Evolutionary conservation across 2,113 vertebrate genomes (phyloP).

Genomic region (Coregonus clupeaformis): DNA sequence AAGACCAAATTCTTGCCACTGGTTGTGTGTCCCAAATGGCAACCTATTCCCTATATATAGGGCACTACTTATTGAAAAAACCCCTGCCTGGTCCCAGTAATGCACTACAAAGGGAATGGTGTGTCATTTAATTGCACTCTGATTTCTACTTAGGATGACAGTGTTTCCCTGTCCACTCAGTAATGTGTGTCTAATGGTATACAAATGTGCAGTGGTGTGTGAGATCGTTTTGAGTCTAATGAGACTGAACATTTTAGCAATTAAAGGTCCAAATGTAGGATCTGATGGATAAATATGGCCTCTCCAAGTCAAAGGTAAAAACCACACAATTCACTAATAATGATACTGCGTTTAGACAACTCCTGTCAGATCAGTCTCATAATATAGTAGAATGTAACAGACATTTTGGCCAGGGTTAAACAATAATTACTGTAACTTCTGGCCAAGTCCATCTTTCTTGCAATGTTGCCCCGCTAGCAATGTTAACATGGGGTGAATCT

Average conservation of each 20-base stretch:
- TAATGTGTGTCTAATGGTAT: constrained; percentile 29
- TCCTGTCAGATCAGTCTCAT: neutral
- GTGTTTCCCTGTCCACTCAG: constrained; percentile 45
- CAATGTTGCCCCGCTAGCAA: neutral
- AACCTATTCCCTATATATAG: too few relatives aligned
- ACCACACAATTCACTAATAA: neutral
- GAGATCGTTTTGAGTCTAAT: constrained; percentile 32
- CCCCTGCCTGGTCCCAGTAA: too few relatives aligned
- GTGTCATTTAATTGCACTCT: neutral
- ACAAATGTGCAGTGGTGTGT: constrained; percentile 16
- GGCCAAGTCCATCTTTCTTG: neutral
- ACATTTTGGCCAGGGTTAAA: neutral
- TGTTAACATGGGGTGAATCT: neutral
- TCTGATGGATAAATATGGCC: constrained; percentile 1
- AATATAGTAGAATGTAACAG: neutral
- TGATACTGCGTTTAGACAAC: neutral
- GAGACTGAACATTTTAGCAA: constrained; percentile 26
- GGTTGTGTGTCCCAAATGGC: too few relatives aligned
- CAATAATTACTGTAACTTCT: neutral
- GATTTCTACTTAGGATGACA: constrained; percentile 54
- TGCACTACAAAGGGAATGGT: too few relatives aligned
- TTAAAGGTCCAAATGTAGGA: constrained; percentile 22
- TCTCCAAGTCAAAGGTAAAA: neutral
- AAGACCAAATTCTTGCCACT: constrained; percentile 40
- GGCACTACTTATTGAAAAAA: too few relatives aligned